Evolutionary conservation across 2,888 invertebrate species (phyloP).

Genomic region (Rhamnusium bicolor): DNA sequence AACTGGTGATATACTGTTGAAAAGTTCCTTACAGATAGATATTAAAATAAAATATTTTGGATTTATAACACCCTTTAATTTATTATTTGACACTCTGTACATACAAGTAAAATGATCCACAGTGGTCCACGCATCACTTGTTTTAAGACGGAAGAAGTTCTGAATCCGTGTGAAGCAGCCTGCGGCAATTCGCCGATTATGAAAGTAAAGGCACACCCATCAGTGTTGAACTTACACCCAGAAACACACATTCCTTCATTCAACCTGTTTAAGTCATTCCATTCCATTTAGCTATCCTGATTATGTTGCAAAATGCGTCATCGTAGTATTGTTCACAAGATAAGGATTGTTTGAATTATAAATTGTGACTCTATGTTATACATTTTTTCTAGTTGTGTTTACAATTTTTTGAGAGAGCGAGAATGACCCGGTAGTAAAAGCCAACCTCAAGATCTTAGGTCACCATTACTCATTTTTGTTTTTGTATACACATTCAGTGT

Average conservation of each 20-base stretch:
- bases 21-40: too few relatives aligned
- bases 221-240: slow-evolving; percentile 65
- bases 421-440: background rate
- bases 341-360: background rate
- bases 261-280: slow-evolving; percentile 48
- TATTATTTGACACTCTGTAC: background rate
- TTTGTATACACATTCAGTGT: too few relatives aligned
- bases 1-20: too few relatives aligned
- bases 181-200: slow-evolving; percentile 57
- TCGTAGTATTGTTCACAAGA: background rate
- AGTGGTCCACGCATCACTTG: background rate
- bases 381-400: background rate
- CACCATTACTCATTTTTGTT: background rate
- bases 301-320: background rate
- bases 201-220: slow-evolving; percentile 64
- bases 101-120: background rate
- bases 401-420: background rate
- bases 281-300: slow-evolving; percentile 6
- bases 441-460: background rate
- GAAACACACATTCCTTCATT: slow-evolving; percentile 63
- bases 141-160: slow-evolving; percentile 43
- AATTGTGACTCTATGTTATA: background rate
- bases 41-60: too few relatives aligned
- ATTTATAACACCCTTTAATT: too few relatives aligned
- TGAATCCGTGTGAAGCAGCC: slow-evolving; percentile 54